Evolutionary conservation across 1,140 invertebrate species (phyloP), one percentile per base, ranked within the genome.

Genomic region (Heliconius hermathena): DNA sequence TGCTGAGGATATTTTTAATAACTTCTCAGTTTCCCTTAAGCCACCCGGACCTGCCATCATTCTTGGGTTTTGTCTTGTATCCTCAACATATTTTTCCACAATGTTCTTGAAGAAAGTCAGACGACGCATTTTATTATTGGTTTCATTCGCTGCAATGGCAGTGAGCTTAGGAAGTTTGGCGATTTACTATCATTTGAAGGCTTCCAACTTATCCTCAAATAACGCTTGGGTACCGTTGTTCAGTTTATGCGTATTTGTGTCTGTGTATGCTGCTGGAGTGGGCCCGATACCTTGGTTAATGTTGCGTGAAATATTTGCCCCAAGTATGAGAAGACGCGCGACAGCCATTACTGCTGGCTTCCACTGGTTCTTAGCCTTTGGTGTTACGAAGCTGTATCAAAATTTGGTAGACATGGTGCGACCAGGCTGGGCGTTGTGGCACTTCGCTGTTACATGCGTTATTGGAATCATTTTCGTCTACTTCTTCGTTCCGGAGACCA

Each of bases 401-500:
- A 94, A 95, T 38, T 86, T 97, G 72, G 93, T 95, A n/a, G 88
- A 94, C 3, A 82, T 93, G 6, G 88, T 97, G 1, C 95, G 96
- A 8, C 90, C 93, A 26, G 95, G 95, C 3, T 95, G 94, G 78
- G 95, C 96, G 2, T 96, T 98, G 83, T 97, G 96, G 93, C 91
- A 97, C 83, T 98, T 97, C 89, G 95, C 96, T 13, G 93, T 95
- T 1, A 93, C 96, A 60, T 97, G 96, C 77, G 81, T 95, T 1
- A 60, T 97, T 22, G 96, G 96, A 16, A 89, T 96, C 3, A 86
- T 97, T 6, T 97, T 98, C 84, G 94, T 97, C 13, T 96, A 95
- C 84, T 95, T 97, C 79, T 95, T 96, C 82, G 96, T 98, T 1
- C 97, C 97, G 0, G 97, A 98, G 92, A 98, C 97, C 0, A 97